These are phyloP conservation scores for Rhea americana DNA, from an alignment of 2,113 vertebrate genomes.

Conservation along the genomic window DNA sequence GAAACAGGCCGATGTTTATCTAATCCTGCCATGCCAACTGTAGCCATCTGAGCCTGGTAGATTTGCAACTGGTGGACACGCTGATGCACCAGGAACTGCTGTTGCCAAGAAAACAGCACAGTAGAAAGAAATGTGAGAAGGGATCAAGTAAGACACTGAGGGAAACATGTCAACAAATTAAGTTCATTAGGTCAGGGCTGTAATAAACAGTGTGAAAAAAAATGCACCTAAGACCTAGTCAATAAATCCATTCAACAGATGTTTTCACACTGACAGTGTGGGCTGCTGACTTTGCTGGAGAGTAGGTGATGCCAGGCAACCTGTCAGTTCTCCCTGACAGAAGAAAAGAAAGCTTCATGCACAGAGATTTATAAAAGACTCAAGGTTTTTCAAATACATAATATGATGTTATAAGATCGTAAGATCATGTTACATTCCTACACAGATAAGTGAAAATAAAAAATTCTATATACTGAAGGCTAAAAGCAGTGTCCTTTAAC, in stretches of 20 bases:
- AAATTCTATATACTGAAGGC: neutral
- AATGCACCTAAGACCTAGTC: conserved; percentile 50
- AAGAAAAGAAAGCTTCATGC: conserved; percentile 48
- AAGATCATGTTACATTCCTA: neutral
- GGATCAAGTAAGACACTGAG: conserved; percentile 69
- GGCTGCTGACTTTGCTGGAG: conserved; percentile 33
- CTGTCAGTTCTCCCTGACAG: conserved; percentile 57
- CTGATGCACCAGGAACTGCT: conserved; percentile 70
- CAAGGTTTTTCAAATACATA: neutral
- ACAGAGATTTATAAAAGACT: neutral
- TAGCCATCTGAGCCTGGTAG: conserved; percentile 75
- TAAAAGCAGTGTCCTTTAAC: neutral
- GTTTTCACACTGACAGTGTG: conserved; percentile 68
- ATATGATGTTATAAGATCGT: neutral
- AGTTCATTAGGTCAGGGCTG: conserved; percentile 81
- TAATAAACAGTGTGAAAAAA: conserved; percentile 74
- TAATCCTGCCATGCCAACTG: conserved; percentile 77
- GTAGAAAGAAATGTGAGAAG: conserved; percentile 77
- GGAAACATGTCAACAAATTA: conserved; percentile 79
- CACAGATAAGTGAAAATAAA: neutral
- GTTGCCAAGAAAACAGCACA: conserved; percentile 78
- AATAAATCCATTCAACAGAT: conserved; percentile 82
- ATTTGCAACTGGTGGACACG: conserved; percentile 71
- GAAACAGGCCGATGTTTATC: conserved; percentile 77
- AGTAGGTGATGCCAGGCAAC: conserved; percentile 65